These are phyloP conservation scores for Anodontia alba DNA, from an alignment of 2,888 invertebrate genomes.

Conservation along the genomic window DNA sequence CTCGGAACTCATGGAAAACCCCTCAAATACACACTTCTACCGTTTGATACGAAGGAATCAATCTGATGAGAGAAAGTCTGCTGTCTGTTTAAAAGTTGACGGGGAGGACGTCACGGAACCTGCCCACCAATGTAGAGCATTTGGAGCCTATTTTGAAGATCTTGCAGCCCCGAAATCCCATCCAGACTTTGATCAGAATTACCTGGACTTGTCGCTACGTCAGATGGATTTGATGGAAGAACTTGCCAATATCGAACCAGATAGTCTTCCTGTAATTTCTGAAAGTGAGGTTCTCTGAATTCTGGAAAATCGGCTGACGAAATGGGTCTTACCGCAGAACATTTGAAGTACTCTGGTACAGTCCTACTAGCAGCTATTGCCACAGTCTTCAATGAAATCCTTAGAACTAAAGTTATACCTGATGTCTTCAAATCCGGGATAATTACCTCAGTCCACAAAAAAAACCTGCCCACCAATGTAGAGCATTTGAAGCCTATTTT, in stretches of 20 bases:
- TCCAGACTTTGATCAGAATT: too few relatives aligned
- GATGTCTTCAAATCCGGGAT: not conserved
- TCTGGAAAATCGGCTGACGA: not conserved
- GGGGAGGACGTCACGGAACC: not conserved
- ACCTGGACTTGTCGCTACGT: not conserved
- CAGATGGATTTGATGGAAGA: not conserved
- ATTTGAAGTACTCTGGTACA: not conserved
- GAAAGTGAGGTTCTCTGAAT: not conserved
- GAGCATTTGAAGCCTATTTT: too few relatives aligned
- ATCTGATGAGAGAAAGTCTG: too few relatives aligned
- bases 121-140: too few relatives aligned
- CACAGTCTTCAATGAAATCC: not conserved
- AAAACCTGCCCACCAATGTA: too few relatives aligned
- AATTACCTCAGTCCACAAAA: not conserved
- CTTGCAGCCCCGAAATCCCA: too few relatives aligned
- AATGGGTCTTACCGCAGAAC: not conserved
- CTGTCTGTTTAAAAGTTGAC: too few relatives aligned
- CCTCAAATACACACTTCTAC: conserved; percentile 1
- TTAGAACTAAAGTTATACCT: not conserved
- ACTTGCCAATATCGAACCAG: too few relatives aligned
- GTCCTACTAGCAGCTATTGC: not conserved
- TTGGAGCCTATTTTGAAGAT: too few relatives aligned
- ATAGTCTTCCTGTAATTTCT: too few relatives aligned
- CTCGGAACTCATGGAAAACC: not conserved
- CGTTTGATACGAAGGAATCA: not conserved